Evolutionary conservation across 2,113 vertebrate species (phyloP).

Genomic region (Sinocyclocheilus anshuiensis): DNA sequence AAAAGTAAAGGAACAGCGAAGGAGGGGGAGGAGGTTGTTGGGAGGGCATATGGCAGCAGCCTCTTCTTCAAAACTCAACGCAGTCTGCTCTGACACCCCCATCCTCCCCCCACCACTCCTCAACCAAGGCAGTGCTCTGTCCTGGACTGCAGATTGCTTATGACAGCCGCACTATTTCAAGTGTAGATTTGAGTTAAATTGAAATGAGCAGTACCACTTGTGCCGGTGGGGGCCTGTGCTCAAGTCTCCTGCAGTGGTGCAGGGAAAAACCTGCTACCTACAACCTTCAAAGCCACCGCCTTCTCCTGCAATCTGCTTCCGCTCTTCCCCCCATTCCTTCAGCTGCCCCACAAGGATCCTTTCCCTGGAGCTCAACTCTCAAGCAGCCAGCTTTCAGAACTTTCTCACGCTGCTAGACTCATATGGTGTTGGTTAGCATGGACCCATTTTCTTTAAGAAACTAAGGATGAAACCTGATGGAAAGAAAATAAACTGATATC

Average conservation of each 20-base stretch:
- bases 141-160: conserved; percentile 69
- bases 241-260: conserved; percentile 36
- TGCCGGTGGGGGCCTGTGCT: conserved; percentile 67
- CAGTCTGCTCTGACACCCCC: conserved; percentile 41
- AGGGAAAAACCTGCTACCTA: conserved; percentile 67
- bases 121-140: conserved; percentile 64
- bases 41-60: conserved; percentile 36
- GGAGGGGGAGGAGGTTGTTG: conserved; percentile 21
- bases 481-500: not conserved
- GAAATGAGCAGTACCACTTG: conserved; percentile 78
- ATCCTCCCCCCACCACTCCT: conserved; percentile 1
- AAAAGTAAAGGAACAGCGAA: conserved; percentile 59
- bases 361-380: conserved; percentile 39
- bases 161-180: conserved; percentile 76
- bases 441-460: not conserved
- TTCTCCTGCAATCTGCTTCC: conserved; percentile 67
- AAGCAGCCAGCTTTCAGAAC: conserved; percentile 14
- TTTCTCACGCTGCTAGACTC: conserved; percentile 37
- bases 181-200: conserved; percentile 78
- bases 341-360: conserved; percentile 26
- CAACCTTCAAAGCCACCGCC: conserved; percentile 73
- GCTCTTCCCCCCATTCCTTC: conserved; percentile 18
- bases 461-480: not conserved
- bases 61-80: conserved; percentile 49
- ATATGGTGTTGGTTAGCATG: conserved; percentile 44